These are phyloP conservation scores for Pogonomyrmex barbatus DNA, from an alignment of 1,140 invertebrate species.

Conservation along the genomic window DNA sequence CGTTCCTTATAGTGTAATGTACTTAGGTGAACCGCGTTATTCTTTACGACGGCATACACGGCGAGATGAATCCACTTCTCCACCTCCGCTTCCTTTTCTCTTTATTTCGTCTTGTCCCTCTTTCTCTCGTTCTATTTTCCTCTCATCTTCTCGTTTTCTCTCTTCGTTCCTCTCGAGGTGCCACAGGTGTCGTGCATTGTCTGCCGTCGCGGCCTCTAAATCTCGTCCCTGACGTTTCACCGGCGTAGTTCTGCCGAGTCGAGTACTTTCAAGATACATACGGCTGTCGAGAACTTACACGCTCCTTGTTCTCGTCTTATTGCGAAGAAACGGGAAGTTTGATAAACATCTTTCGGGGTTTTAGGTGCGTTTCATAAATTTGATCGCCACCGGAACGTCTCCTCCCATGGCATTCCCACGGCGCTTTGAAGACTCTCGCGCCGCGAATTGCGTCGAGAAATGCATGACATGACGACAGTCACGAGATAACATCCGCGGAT, in stretches of 20 bases:
- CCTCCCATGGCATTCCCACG: conserved; percentile 32
- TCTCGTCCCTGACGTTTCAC: conserved; percentile 80
- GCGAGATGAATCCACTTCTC: conserved; percentile 52
- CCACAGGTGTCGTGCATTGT: conserved; percentile 83
- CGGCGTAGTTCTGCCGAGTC: conserved; percentile 74
- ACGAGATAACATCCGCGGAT: background rate
- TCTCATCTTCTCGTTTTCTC: conserved; percentile 27
- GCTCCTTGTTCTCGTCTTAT: conserved; percentile 71
- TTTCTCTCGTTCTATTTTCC: conserved; percentile 20
- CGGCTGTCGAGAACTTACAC: conserved; percentile 75
- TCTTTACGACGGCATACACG: conserved; percentile 42
- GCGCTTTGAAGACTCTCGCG: background rate
- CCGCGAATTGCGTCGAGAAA: conserved; percentile 33
- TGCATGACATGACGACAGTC: background rate
- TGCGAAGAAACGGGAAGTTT: conserved; percentile 61
- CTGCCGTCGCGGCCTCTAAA: conserved; percentile 82
- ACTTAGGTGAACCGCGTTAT: conserved; percentile 60
- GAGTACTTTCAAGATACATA: conserved; percentile 79
- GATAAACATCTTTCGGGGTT: conserved; percentile 76
- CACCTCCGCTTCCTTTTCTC: background rate
- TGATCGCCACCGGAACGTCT: conserved; percentile 65
- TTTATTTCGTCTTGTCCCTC: conserved; percentile 12
- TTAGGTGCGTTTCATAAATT: conserved; percentile 76
- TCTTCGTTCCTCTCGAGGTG: conserved; percentile 71
- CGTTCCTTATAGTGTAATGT: conserved; percentile 39